phyloP scores from a whole-genome alignment of 2,888 invertebrate species.

The Hypercompe scribonia region DNA sequence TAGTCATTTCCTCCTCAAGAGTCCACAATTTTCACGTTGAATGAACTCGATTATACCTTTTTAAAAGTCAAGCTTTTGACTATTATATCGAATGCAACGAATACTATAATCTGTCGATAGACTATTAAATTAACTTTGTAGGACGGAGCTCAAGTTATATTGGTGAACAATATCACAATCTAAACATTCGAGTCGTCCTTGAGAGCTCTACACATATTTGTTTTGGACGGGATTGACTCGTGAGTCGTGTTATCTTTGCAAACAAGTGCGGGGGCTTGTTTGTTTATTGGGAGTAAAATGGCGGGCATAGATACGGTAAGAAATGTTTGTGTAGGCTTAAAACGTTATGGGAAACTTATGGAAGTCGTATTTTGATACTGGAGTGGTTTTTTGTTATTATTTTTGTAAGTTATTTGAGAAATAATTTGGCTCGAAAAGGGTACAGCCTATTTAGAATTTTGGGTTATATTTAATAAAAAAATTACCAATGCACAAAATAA shows the following conservation, averaged over 20 bases:
- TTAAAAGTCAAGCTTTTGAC: background rate
- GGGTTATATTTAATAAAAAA: too few relatives aligned
- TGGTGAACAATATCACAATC: conserved; percentile 43
- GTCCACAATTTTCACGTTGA: too few relatives aligned
- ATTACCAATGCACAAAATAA: too few relatives aligned
- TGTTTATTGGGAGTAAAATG: conserved; percentile 45
- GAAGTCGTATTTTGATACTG: conserved; percentile 32
- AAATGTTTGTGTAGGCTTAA: conserved; percentile 49
- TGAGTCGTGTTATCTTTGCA: conserved; percentile 80
- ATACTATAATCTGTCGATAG: background rate
- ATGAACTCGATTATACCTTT: background rate
- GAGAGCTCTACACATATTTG: conserved; percentile 80
- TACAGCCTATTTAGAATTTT: background rate
- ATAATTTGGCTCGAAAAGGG: background rate
- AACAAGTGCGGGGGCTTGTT: conserved; percentile 71
- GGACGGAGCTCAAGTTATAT: conserved; percentile 15
- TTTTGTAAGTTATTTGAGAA: conserved; percentile 15
- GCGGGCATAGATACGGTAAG: conserved; percentile 38
- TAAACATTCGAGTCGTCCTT: conserved; percentile 63
- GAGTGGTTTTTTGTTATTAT: conserved; percentile 18
- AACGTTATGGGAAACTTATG: conserved; percentile 33
- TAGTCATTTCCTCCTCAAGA: too few relatives aligned
- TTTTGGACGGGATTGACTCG: conserved; percentile 74
- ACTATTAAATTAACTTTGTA: background rate
- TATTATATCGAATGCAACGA: background rate